Percentiles rank a stretch among this genome's conserved stretches.
These are phyloP conservation scores for Mohoua ochrocephala DNA, from an alignment of 2,113 vertebrate species.

Conservation along the genomic window DNA sequence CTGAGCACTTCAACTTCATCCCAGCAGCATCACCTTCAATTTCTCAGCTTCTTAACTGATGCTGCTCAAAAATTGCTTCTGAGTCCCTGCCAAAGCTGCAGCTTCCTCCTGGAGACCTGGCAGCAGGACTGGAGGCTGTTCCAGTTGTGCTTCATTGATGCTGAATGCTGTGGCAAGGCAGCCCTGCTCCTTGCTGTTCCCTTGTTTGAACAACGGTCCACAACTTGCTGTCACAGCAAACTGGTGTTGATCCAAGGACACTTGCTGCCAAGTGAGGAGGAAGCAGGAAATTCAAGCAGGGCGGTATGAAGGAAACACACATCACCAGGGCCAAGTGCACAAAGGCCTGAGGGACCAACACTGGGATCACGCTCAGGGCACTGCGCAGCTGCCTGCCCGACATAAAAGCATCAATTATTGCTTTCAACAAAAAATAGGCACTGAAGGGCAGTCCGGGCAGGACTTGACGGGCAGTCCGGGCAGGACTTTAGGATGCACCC, in stretches of 20 bases:
- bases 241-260: slow-evolving; percentile 1
- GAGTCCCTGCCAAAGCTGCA: not conserved
- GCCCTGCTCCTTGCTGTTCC: not conserved
- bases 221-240: slow-evolving; percentile 10
- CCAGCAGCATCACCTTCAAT: not conserved
- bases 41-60: not conserved
- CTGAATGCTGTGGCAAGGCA: not conserved
- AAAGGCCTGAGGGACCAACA: not conserved
- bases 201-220: not conserved
- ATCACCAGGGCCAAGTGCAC: not conserved
- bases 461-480: not conserved
- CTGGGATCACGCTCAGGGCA: not conserved
- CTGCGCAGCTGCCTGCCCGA: not conserved
- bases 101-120: not conserved
- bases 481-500: not conserved
- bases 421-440: not conserved
- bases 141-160: not conserved
- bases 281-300: slow-evolving; percentile 39
- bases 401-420: not conserved
- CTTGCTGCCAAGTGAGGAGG: not conserved
- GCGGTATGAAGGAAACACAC: not conserved
- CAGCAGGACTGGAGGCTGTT: not conserved
- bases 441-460: not conserved
- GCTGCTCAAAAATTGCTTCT: not conserved
- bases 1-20: not conserved